Evolutionary conservation across 2,888 invertebrate genomes (phyloP).

Genomic region (Lydus trimaculatus): DNA sequence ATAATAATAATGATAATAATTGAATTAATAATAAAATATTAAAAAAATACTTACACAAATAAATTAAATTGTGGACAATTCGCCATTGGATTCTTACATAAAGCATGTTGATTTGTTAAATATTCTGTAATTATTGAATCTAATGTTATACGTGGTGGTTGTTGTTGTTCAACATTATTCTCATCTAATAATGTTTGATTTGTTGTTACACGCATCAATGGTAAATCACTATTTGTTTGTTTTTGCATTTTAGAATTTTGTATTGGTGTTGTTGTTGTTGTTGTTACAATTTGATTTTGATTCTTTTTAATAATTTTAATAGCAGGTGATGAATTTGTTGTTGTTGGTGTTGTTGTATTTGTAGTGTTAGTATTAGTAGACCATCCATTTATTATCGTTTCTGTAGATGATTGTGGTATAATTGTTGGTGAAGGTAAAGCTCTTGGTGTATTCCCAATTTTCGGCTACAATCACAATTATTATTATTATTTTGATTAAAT

Average conservation of each 20-base stretch:
- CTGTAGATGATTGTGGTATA: conserved; percentile 15
- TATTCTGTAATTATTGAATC: conserved; percentile 97
- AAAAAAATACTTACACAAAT: conserved; percentile 70
- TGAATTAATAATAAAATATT: too few species aligned
- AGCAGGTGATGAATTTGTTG: conserved; percentile 34
- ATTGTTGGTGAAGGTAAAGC: conserved; percentile 21
- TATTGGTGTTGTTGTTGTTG: too few species aligned
- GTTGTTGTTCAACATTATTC: conserved; percentile 51
- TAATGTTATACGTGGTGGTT: conserved; percentile 69
- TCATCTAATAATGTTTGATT: conserved; percentile 41
- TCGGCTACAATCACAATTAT: background rate
- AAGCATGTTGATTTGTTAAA: conserved; percentile 95
- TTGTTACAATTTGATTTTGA: conserved; percentile 22
- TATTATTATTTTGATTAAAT: background rate
- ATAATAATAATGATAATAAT: too few species aligned
- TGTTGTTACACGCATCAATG: conserved; percentile 42
- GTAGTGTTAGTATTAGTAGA: too few species aligned
- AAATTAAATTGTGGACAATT: conserved; percentile 97
- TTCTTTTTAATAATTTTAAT: conserved; percentile 49
- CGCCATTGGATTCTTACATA: conserved; percentile 97
- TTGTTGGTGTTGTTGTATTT: too few species aligned
- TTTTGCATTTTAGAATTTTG: conserved; percentile 61
- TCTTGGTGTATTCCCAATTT: background rate
- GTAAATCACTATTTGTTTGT: conserved; percentile 59
- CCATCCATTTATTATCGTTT: conserved; percentile 32